phyloP scores from a whole-genome alignment of 1,140 invertebrate genomes.

The Drosophila elegans region DNA sequence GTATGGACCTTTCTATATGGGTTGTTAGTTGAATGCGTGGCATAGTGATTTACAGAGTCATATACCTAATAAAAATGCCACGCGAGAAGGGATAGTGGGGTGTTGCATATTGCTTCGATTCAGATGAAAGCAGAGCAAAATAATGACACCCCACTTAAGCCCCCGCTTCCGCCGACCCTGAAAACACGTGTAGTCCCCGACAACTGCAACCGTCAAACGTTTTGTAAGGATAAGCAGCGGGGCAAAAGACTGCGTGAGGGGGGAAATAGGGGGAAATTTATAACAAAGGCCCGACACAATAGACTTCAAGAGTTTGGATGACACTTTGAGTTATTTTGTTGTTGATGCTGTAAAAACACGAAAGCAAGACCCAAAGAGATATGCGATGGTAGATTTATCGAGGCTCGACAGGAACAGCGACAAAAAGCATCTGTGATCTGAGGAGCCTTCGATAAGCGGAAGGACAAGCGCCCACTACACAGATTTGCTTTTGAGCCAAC shows the following conservation, averaged over 20 bases:
- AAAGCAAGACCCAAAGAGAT: slow-evolving; percentile 57
- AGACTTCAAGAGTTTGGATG: slow-evolving; percentile 81
- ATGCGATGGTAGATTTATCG: slow-evolving; percentile 77
- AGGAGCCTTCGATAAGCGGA: slow-evolving; percentile 56
- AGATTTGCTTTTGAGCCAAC: slow-evolving; percentile 47
- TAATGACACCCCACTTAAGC: slow-evolving; percentile 23
- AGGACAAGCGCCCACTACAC: slow-evolving; percentile 58
- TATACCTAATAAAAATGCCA: slow-evolving; percentile 53
- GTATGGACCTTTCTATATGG: not conserved
- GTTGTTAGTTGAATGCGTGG: slow-evolving; percentile 25
- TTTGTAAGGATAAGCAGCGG: slow-evolving; percentile 63
- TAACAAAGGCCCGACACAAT: slow-evolving; percentile 73
- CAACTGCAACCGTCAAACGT: slow-evolving; percentile 72
- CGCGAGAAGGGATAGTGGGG: slow-evolving; percentile 39
- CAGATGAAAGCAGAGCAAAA: slow-evolving; percentile 19
- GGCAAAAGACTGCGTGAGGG: slow-evolving; percentile 8
- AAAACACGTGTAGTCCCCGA: slow-evolving; percentile 68
- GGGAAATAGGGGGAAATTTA: slow-evolving; percentile 1
- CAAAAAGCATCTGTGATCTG: slow-evolving; percentile 16
- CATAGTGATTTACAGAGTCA: slow-evolving; percentile 69
- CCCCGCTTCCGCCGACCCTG: slow-evolving; percentile 10
- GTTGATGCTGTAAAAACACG: slow-evolving; percentile 74
- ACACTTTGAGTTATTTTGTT: slow-evolving; percentile 82
- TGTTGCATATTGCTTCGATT: slow-evolving; percentile 45
- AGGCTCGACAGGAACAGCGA: slow-evolving; percentile 39